A percentile compares a stretch with the other conserved stretches of the same genome.
phyloP scores from a whole-genome alignment of 1,140 invertebrate species.

The Drosophila rhopaloa region DNA sequence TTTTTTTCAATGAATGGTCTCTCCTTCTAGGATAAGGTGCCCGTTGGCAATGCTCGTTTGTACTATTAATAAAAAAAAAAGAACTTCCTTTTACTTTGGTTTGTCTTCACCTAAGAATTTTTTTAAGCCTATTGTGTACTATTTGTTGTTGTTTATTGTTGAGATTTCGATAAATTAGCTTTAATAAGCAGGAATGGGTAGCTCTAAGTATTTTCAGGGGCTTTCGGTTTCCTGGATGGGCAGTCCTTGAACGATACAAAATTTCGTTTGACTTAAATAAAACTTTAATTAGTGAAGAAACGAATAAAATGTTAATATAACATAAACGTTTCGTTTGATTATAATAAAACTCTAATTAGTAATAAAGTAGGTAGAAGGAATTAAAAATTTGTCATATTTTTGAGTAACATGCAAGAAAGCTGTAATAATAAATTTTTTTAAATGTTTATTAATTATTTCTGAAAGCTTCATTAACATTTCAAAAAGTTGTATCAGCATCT shows the following conservation, averaged over 20 bases:
- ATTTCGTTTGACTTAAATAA: too few species aligned
- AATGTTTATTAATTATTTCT: too few species aligned
- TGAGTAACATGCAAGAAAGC: too few species aligned
- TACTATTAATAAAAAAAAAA: constrained; percentile 72
- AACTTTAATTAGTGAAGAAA: too few species aligned
- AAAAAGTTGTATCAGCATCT: too few species aligned
- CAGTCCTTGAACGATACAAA: constrained; percentile 50
- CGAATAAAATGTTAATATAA: too few species aligned
- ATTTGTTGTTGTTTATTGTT: constrained; percentile 32
- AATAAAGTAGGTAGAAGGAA: too few species aligned
- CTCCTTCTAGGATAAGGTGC: constrained; percentile 50
- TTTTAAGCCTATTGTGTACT: constrained; percentile 39
- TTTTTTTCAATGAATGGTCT: constrained; percentile 67
- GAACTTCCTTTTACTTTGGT: constrained; percentile 67
- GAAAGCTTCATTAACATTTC: too few species aligned
- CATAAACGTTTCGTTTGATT: background rate
- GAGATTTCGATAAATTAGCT: constrained; percentile 37
- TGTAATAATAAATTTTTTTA: too few species aligned
- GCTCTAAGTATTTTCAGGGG: constrained; percentile 55
- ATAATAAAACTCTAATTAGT: background rate
- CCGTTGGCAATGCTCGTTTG: constrained; percentile 63
- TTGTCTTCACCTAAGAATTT: constrained; percentile 34
- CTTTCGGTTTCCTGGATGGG: constrained; percentile 63
- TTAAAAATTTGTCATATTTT: too few species aligned
- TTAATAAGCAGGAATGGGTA: background rate